Evolutionary conservation across 2,888 invertebrate genomes (phyloP).

Genomic region (Cheilosia urbana): DNA sequence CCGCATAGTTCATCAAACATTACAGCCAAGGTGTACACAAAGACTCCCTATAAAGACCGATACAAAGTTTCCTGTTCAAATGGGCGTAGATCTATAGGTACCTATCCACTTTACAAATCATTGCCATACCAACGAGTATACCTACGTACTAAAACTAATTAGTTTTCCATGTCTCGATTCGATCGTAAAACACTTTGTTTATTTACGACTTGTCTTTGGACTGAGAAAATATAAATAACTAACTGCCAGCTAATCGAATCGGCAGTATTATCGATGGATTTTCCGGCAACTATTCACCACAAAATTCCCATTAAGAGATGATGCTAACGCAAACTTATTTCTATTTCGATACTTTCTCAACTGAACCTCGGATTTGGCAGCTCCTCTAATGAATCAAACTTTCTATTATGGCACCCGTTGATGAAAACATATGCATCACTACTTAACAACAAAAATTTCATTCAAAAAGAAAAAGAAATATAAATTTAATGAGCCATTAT

Average conservation of each 20-base stretch:
- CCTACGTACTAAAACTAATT: conserved; percentile 30
- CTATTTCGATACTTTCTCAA: conserved; percentile 39
- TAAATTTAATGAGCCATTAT: conserved; percentile 66
- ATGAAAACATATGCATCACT: conserved; percentile 32
- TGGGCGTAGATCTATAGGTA: not conserved
- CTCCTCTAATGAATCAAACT: conserved; percentile 10
- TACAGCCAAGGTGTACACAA: not conserved
- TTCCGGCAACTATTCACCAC: conserved; percentile 51
- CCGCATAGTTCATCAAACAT: not conserved
- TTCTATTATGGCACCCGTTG: conserved; percentile 4
- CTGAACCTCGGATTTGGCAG: not conserved
- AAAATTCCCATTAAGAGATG: conserved; percentile 38
- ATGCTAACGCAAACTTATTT: conserved; percentile 25
- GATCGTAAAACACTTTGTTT: conserved; percentile 56
- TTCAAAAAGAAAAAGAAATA: conserved; percentile 40
- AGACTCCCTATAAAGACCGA: not conserved
- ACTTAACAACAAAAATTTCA: conserved; percentile 22
- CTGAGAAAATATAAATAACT: conserved; percentile 34
- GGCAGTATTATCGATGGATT: conserved; percentile 37
- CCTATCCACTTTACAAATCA: conserved; percentile 19
- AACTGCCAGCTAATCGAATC: conserved; percentile 50
- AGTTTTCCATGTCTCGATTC: conserved; percentile 39
- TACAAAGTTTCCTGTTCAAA: not conserved
- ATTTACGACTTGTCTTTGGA: conserved; percentile 45
- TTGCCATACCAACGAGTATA: not conserved